Base-by-base conservation (phyloP, 2,113 vertebrate genomes). In the Dinomys branickii region DNA sequence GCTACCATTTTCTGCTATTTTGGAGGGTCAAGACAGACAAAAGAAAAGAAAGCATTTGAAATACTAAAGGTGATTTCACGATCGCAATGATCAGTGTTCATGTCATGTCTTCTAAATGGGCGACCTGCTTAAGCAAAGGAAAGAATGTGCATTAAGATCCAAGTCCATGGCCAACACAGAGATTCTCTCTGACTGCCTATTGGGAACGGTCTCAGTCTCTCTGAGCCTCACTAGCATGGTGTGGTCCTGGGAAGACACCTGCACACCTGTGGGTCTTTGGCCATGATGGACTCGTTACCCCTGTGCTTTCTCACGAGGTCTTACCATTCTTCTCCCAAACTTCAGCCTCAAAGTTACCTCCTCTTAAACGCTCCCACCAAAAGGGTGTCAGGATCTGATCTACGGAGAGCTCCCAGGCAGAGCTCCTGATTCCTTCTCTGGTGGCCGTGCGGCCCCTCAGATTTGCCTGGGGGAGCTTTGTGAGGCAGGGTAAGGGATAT, bases 121-220 rank as follows among this genome's bases (percentile, higher is more conserved):
- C 22, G 11, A 63, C 8, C 54, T 73, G 0, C 63, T 56, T 67
- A 59, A 41, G 59, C 6, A 50, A 24, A 77, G 85, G 33, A 47
- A 59, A 50, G 82, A 65, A 19, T 0, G 0, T 35, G 4, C 22
- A 7, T 63, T 38, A 12, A 9, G 22, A 5, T 4, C 10, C 16
- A 63, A 81, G 1, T 54, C n/a, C 59, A 7, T 5, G 0, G 24
- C 41, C 30, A 16, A 13, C 33, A 3, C 9, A 3, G 22, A 75
- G 26, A 8, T 33, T 26, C n/a, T 88, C 61, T 2, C 19, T 69
- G 65, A 1, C 30, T 58, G 3, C 81, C 59, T 67, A 35, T 7
- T n/a, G 22, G 16, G 17, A 5, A 4, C 16, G 4, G 56, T 58
- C 56, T 58, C n/a, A 50, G 14, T 63, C 56, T 11, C 10, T 47